Evolutionary conservation across 2,113 vertebrate species (phyloP), one percentile per base, ranked within the genome.

Genomic region (Cyanistes caeruleus): DNA sequence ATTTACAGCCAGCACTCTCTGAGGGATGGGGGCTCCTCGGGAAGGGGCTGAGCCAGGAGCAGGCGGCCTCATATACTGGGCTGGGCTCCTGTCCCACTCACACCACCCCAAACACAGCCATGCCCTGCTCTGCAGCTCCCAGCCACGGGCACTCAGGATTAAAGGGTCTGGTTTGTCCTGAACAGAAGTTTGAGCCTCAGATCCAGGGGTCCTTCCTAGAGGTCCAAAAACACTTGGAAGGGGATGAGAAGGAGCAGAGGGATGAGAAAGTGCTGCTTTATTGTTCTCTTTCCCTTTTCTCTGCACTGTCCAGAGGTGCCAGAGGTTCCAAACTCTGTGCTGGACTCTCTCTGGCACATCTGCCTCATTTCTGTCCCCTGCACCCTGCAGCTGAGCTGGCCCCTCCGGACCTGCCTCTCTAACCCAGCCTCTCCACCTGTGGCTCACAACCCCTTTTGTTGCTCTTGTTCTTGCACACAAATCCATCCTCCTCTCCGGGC

Each of bases 11-110:
- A 94, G 74, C 37, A 8, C 30, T 7, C 39, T 80, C 44, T 3
- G 67, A 83, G 79, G 84, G 88, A 53, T 13, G 60, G 81, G 87
- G 37, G 79, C 12, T 77, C 49, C 75, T 33, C 4, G 55, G 73
- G 53, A 84, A 94, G 88, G 83, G 92, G 92, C 95, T 92, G 97
- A 95, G 87, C 93, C 73, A 81, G 94, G 25, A 6, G n/a, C 69
- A 51, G 85, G 63, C 31, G 2, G 87, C 63, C 33, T 48, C 1
- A 0, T n/a, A 48, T 59, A 76, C 63, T 2, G 7, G 31, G 75
- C 72, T 60, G 76, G 84, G 56, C 75, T 87, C 60, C 78, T 67
- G 80, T 87, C 60, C 69, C 0, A 1, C 11, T 18, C 59, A 78
- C 65, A 18, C 0, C 5, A 24, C 43, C 65, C 81, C 94, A 79